Base-by-base conservation (phyloP, 2,113 vertebrate genomes). In the Talpa occidentalis region DNA sequence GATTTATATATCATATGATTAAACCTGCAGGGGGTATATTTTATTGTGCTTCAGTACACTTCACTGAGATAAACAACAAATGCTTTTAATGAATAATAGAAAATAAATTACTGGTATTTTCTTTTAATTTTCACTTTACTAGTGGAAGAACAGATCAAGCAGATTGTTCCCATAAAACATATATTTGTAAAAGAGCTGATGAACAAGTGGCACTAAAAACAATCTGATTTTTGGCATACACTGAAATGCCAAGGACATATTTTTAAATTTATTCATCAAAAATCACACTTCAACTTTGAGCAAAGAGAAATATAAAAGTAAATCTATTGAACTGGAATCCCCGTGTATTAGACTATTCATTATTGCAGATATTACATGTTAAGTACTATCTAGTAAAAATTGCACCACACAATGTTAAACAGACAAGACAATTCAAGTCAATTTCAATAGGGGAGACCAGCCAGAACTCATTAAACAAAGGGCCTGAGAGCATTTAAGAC, bases 141-240 rank as follows among this genome's bases (percentile, higher is more conserved):
- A 80, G 56, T n/a, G 88, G n/a, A 87, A 6, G 2, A 85, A 73
- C 0, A 77, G 52, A 49, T 84, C 32, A 93, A 97, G 30, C 40
- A 88, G 81, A 69, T 88, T 84, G n/a, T 76, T 80, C 42, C 10
- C 81, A 64, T 77, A 66, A 76, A 93, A 64, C 5, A 21, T 52
- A 15, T 59, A 59, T 96, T 96, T 96, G 54, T 78, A 79, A 30
- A n/a, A 26, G 86, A 67, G 14, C 7, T 94, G 24, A 96, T 86
- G 88, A 94, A n/a, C 26, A 94, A 73, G 24, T 92, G 85, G 83
- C 56, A 85, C 62, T n/a, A 26, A 32, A 80, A 80, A 73, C 35
- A 77, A 76, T 74, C 93, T 94, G 86, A 80, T 91, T 94, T 97
- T 82, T 91, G 37, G 3, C 44, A 72, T n/a, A 92, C 72, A 54